Evolutionary conservation across 2,888 invertebrate species (phyloP).

Genomic region (Athetis lepigone): DNA sequence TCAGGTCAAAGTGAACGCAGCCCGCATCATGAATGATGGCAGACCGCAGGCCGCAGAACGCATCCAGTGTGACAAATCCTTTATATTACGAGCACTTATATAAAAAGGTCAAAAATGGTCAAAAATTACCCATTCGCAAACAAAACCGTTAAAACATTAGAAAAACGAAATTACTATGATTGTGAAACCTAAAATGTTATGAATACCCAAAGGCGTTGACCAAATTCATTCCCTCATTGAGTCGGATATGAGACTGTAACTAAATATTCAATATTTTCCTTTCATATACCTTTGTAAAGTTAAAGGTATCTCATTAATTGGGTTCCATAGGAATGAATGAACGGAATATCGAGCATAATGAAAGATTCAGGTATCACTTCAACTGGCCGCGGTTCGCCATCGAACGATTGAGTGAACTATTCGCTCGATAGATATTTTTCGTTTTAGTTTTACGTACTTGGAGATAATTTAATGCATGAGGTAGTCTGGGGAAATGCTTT

Average conservation of each 20-base stretch:
- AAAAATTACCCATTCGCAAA: constrained; percentile 7
- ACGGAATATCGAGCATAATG: constrained; percentile 43
- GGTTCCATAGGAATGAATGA: constrained; percentile 35
- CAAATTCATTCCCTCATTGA: constrained; percentile 42
- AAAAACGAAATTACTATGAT: constrained; percentile 29
- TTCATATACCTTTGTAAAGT: constrained; percentile 35
- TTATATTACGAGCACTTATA: too few species aligned
- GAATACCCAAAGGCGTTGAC: constrained; percentile 41
- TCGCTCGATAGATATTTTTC: constrained; percentile 24
- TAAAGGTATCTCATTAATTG: constrained; percentile 49
- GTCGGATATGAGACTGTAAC: constrained; percentile 39
- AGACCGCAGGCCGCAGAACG: too few species aligned
- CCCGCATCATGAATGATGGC: too few species aligned
- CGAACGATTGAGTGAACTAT: constrained; percentile 44
- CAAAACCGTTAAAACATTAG: background rate
- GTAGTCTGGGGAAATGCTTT: background rate
- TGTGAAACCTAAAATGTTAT: constrained; percentile 21
- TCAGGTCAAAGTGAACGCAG: too few species aligned
- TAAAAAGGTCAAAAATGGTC: too few species aligned
- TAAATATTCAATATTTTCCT: constrained; percentile 51
- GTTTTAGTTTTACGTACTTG: constrained; percentile 20
- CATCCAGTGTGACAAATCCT: too few species aligned
- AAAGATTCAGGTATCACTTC: constrained; percentile 51
- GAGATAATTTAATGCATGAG: constrained; percentile 33
- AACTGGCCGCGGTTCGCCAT: constrained; percentile 37